Conservation (phyloP, 2,797 vertebrate species). For the Falco berigora region DNA sequence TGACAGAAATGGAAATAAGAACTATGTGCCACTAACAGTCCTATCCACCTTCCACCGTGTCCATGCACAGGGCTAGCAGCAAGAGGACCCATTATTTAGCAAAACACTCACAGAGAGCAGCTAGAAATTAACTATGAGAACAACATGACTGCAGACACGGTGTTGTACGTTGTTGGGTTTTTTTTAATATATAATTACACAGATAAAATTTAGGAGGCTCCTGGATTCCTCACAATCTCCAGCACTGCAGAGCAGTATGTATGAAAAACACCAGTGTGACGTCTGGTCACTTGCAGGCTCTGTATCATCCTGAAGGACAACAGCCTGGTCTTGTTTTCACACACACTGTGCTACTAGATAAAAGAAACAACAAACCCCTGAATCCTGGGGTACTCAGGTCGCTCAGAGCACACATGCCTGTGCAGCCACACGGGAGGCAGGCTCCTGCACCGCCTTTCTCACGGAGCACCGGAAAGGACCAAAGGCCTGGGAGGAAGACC, state of each 20-base stretch:
- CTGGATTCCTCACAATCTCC: background rate
- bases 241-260: background rate
- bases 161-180: too few species aligned
- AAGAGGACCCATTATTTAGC: background rate
- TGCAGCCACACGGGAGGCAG: background rate
- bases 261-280: rapidly evolving
- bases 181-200: background rate
- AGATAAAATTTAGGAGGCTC: background rate
- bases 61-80: background rate
- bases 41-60: background rate
- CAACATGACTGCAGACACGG: rapidly evolving
- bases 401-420: background rate
- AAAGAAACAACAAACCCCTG: background rate
- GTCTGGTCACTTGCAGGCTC: background rate
- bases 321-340: background rate
- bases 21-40: background rate
- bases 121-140: background rate
- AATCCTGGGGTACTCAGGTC: rapidly evolving
- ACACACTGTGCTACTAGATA: background rate
- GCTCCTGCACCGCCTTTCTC: background rate
- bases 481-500: too few species aligned
- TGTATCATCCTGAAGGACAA: background rate
- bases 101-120: too few species aligned
- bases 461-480: background rate
- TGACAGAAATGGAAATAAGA: background rate